Evolutionary conservation across 2,797 vertebrate genomes (phyloP).

Genomic region (Sciurus carolinensis): DNA sequence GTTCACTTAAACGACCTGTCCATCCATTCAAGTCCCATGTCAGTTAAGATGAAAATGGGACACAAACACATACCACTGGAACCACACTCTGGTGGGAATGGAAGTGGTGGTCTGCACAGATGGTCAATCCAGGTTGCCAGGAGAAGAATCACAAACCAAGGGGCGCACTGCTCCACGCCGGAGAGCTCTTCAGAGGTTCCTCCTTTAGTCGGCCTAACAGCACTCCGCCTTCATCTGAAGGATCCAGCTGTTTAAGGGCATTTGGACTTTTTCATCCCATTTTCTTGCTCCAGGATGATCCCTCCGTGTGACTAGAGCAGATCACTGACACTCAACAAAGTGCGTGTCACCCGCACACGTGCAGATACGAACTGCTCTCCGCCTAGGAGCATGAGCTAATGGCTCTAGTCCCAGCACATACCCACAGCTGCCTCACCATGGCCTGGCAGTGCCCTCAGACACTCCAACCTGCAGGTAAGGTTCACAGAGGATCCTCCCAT

Average conservation of each 20-base stretch:
- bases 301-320: not conserved
- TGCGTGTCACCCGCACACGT: not conserved
- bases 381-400: not conserved
- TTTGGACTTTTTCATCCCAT: not conserved
- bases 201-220: not conserved
- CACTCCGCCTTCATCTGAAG: not conserved
- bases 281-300: not conserved
- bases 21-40: not conserved
- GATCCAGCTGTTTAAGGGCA: not conserved
- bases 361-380: not conserved
- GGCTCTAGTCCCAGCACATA: not conserved
- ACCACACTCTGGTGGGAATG: not conserved
- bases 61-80: not conserved
- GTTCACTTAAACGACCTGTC: not conserved
- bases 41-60: not conserved
- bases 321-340: not conserved
- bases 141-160: not conserved
- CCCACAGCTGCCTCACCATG: not conserved
- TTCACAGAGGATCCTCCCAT: not conserved
- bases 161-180: not conserved
- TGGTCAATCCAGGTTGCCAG: rapidly evolving
- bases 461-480: not conserved
- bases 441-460: not conserved
- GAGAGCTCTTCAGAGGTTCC: not conserved
- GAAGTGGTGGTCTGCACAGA: not conserved